Evolutionary conservation across 2,797 vertebrate genomes (phyloP).

Genomic region (Austrolebias charrua): DNA sequence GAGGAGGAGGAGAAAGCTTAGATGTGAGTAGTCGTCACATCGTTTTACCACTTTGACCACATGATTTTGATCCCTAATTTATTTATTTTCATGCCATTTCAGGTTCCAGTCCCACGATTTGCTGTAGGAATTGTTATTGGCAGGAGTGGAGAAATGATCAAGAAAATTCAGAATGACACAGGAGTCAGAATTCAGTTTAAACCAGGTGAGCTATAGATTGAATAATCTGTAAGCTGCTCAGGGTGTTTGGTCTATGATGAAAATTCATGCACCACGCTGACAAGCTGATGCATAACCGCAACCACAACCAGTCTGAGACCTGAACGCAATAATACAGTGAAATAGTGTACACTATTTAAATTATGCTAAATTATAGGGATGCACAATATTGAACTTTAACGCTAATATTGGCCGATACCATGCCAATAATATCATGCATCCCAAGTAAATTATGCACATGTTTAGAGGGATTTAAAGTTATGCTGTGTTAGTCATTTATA

Average conservation of each 20-base stretch:
- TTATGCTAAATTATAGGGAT: too few species aligned
- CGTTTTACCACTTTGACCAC: not conserved
- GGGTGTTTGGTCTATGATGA: conserved; percentile 58
- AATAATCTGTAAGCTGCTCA: not conserved
- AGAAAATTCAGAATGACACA: conserved; percentile 99
- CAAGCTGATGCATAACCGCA: conserved; percentile 61
- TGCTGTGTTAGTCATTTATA: rapidly evolving
- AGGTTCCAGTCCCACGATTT: conserved; percentile 98
- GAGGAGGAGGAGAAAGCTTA: conserved; percentile 88
- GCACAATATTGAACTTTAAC: too few species aligned
- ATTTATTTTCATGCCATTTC: not conserved
- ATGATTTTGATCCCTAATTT: not conserved
- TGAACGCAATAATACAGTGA: not conserved
- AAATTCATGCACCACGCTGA: conserved; percentile 75
- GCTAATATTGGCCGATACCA: too few species aligned
- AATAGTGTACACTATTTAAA: too few species aligned
- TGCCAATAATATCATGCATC: too few species aligned
- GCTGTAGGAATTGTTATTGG: conserved; percentile 99
- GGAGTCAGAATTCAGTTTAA: conserved; percentile 99
- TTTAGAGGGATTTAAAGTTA: too few species aligned
- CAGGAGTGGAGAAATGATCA: conserved; percentile 99
- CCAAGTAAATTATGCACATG: too few species aligned
- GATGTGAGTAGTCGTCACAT: conserved; percentile 84
- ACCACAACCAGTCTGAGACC: conserved; percentile 68
- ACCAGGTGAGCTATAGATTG: conserved; percentile 81